Percentiles rank a stretch among this genome's conserved stretches.
Evolutionary conservation across 2,797 vertebrate species (phyloP).

Genomic region (Argentina silus): DNA sequence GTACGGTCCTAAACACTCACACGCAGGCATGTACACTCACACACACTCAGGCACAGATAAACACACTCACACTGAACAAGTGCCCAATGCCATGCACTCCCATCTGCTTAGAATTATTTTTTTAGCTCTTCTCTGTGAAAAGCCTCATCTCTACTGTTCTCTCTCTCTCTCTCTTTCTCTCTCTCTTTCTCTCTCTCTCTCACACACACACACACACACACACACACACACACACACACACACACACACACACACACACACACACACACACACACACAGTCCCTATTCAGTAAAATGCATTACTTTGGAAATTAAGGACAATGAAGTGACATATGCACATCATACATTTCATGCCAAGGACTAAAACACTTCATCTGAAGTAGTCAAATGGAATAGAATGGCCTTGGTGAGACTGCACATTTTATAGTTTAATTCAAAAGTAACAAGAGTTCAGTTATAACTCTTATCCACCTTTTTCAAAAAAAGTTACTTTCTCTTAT

Average conservation of each 20-base stretch:
- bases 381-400: not conserved
- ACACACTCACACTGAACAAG: slow-evolving; percentile 42
- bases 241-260: not conserved
- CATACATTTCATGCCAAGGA: not conserved
- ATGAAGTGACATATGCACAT: not conserved
- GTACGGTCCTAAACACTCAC: not conserved
- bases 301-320: not conserved
- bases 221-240: slow-evolving; percentile 1
- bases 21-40: slow-evolving; percentile 25
- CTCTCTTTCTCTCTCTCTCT: not conserved
- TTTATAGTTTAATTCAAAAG: not conserved
- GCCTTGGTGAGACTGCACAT: not conserved
- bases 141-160: too few relatives aligned
- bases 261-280: slow-evolving; percentile 7
- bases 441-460: too few relatives aligned
- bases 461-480: too few relatives aligned
- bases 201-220: not conserved
- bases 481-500: too few relatives aligned
- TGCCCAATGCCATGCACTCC: slow-evolving; percentile 35
- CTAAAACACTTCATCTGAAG: not conserved
- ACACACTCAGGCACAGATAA: slow-evolving; percentile 33
- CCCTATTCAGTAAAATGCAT: not conserved
- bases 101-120: slow-evolving; percentile 53
- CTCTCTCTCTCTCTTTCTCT: too few relatives aligned
- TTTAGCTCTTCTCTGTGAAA: too few relatives aligned